Evolutionary conservation across 1,140 invertebrate species (phyloP).

Genomic region (Pseudobourletiella spinata): DNA sequence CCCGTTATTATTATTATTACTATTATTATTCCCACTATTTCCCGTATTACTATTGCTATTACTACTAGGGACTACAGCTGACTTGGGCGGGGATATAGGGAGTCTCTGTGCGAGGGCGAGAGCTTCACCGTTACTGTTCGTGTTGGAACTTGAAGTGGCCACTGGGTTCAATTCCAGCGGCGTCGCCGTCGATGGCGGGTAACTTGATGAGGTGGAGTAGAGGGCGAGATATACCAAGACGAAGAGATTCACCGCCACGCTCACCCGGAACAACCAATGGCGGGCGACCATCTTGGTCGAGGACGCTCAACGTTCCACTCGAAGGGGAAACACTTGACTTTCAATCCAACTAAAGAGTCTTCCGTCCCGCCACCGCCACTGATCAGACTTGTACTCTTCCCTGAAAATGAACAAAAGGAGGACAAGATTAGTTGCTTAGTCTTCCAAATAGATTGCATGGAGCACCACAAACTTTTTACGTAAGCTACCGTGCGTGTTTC

Average conservation of each 20-base stretch:
- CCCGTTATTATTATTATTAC: neutral
- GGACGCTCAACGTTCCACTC: no score
- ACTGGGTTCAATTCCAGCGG: conserved; percentile 2
- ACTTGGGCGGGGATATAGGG: neutral
- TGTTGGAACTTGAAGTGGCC: neutral
- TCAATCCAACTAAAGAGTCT: no score
- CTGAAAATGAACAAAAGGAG: no score
- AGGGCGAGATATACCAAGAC: conserved; percentile 32
- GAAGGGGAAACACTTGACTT: neutral
- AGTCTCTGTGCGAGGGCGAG: neutral
- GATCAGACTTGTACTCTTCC: no score
- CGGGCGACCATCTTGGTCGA: conserved; percentile 14
- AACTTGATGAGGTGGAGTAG: conserved; percentile 22
- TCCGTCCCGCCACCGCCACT: no score
- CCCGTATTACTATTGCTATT: conserved; percentile 3
- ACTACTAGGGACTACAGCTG: neutral
- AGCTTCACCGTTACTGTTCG: neutral
- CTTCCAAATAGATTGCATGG: no score
- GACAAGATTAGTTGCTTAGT: no score
- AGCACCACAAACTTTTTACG: no score
- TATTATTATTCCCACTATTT: neutral
- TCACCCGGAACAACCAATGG: conserved; percentile 33
- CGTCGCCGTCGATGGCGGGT: conserved; percentile 8
- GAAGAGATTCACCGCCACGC: conserved; percentile 28
- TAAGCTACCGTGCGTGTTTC: no score